These are phyloP conservation scores for Anorthoa munda DNA, from an alignment of 2,888 invertebrate species.

Conservation along the genomic window DNA sequence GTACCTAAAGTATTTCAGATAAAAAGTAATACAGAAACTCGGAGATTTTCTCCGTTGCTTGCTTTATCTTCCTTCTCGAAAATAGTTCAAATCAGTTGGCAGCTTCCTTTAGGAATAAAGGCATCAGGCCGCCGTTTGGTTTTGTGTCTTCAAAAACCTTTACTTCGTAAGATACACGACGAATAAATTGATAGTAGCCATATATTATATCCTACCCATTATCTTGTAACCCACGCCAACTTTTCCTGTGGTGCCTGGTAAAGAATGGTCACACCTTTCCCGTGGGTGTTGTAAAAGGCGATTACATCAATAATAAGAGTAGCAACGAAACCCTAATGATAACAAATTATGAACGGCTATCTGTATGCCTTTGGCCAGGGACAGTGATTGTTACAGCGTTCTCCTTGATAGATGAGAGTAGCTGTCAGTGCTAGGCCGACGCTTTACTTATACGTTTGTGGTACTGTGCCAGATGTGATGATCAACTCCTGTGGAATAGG, in stretches of 20 bases:
- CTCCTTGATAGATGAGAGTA: slow-evolving; percentile 9
- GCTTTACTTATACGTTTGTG: neutral
- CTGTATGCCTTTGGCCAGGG: slow-evolving; percentile 1
- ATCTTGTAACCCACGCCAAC: neutral
- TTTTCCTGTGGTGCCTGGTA: neutral
- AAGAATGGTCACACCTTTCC: slow-evolving; percentile 6
- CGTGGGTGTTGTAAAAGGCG: slow-evolving; percentile 1
- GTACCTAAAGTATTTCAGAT: slow-evolving; percentile 24
- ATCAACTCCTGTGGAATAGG: neutral
- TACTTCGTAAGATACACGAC: neutral
- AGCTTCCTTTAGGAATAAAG: neutral
- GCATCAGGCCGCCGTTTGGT: neutral
- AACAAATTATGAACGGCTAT: slow-evolving; percentile 9
- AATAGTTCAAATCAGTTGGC: slow-evolving; percentile 8
- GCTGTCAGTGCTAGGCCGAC: neutral
- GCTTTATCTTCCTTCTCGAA: neutral
- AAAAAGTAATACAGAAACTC: slow-evolving; percentile 32
- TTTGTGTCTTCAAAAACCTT: neutral
- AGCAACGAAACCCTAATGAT: slow-evolving; percentile 15
- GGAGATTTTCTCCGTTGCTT: slow-evolving; percentile 1
- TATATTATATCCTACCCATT: neutral
- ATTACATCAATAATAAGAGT: slow-evolving; percentile 21
- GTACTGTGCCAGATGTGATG: neutral
- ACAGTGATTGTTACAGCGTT: neutral
- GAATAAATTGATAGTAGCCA: neutral